Evolutionary conservation across 2,113 vertebrate species (phyloP).

Genomic region (Hipposideros armiger): DNA sequence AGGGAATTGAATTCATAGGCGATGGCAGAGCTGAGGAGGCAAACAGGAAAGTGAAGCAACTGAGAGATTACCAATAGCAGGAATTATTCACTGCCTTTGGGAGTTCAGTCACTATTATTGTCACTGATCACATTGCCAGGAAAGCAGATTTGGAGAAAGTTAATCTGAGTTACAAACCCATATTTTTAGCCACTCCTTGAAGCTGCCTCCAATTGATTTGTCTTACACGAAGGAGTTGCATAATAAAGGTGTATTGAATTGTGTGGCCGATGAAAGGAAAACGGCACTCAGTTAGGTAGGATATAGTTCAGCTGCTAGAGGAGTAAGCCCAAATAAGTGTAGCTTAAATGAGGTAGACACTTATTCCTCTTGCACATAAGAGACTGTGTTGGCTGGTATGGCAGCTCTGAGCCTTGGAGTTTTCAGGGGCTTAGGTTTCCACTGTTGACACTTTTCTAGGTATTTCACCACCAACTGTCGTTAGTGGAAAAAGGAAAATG

Average conservation of each 20-base stretch:
- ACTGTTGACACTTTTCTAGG: not conserved
- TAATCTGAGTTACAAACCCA: not conserved
- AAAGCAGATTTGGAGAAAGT: slow-evolving; percentile 13
- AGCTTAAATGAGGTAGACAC: not conserved
- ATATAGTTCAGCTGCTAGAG: not conserved
- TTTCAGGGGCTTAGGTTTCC: not conserved
- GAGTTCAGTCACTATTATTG: not conserved
- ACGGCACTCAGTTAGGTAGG: too few species aligned
- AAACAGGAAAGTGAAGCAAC: not conserved
- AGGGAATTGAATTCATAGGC: not conserved
- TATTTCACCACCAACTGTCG: not conserved
- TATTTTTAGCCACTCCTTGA: not conserved
- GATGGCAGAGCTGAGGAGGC: not conserved
- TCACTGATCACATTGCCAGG: not conserved
- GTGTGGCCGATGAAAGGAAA: not conserved
- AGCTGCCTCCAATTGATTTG: not conserved
- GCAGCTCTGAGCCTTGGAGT: not conserved
- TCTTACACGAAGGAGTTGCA: not conserved
- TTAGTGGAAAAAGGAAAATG: not conserved
- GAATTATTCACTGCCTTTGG: not conserved
- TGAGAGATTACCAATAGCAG: not conserved
- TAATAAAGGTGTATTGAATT: not conserved
- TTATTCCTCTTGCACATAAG: not conserved
- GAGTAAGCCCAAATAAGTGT: not conserved
- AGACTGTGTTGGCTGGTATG: not conserved